Percentiles rank a stretch among this genome's conserved stretches.
phyloP scores from a whole-genome alignment of 2,797 vertebrate species.

The Antrozous pallidus region DNA sequence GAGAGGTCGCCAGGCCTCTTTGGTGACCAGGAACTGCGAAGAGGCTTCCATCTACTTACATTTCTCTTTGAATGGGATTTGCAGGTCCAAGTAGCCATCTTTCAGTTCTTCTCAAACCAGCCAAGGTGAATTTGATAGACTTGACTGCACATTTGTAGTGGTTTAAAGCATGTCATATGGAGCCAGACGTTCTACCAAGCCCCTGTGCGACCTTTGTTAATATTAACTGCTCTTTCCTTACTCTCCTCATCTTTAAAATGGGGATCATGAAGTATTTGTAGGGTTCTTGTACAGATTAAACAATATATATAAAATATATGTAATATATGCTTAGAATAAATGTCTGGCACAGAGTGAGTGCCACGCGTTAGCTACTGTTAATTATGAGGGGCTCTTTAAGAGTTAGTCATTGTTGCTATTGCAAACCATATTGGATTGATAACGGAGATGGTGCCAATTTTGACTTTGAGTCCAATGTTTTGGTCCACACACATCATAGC shows the following conservation, averaged over 20 bases:
- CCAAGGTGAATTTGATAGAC: not conserved
- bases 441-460: not conserved
- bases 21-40: not conserved
- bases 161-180: not conserved
- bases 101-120: conserved; percentile 10
- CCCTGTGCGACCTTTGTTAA: not conserved
- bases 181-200: not conserved
- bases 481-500: not conserved
- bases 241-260: conserved; percentile 16
- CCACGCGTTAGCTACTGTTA: not conserved
- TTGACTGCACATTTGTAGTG: not conserved
- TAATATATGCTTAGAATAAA: not conserved
- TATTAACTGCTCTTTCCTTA: not conserved
- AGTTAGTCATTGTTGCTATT: not conserved
- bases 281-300: not conserved
- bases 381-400: not conserved
- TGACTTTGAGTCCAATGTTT: not conserved
- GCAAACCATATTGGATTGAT: not conserved
- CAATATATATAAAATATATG: not conserved
- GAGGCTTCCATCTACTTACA: not conserved
- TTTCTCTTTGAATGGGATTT: not conserved
- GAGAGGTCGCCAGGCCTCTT: not conserved
- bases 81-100: not conserved
- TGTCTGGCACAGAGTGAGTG: not conserved
- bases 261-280: not conserved